Percentiles rank a stretch among this genome's conserved stretches.
Conservation (phyloP, 2,797 vertebrate species). For the Hoplostethus atlanticus region DNA sequence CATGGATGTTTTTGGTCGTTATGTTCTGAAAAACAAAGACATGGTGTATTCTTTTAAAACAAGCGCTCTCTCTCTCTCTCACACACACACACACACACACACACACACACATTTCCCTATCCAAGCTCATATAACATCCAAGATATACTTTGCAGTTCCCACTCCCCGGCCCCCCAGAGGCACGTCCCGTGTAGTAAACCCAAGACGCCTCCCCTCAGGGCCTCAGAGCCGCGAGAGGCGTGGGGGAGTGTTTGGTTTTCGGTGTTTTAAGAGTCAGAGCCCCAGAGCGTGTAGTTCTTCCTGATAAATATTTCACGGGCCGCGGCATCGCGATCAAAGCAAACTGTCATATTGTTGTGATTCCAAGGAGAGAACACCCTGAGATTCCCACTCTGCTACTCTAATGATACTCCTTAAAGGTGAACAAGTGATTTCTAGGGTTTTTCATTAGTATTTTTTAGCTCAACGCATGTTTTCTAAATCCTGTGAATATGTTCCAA, state of each 20-base stretch:
- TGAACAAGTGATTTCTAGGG: constrained; percentile 48
- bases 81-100: not conserved
- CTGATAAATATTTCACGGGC: constrained; percentile 74
- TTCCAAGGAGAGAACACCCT: constrained; percentile 50
- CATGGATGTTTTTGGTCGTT: too few species aligned
- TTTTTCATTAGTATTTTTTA: constrained; percentile 15
- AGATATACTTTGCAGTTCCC: constrained; percentile 34
- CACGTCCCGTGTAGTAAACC: constrained; percentile 34
- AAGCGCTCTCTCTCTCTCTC: not conserved
- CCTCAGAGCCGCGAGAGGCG: constrained; percentile 30
- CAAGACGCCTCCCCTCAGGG: constrained; percentile 35
- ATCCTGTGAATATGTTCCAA: too few species aligned
- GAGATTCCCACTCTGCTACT: constrained; percentile 36
- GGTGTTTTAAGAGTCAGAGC: constrained; percentile 60
- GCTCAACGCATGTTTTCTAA: too few species aligned
- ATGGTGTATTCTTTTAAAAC: not conserved
- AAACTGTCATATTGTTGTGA: constrained; percentile 51
- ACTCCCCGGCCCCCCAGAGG: constrained; percentile 52
- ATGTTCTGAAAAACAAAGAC: too few species aligned
- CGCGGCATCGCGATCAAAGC: constrained; percentile 65
- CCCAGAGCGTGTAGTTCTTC: constrained; percentile 55
- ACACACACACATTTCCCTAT: constrained; percentile 15
- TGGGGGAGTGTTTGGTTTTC: constrained; percentile 44
- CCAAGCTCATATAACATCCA: constrained; percentile 41
- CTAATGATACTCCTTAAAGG: constrained; percentile 37